phyloP scores from a whole-genome alignment of 2,113 vertebrate genomes.

The Petroica traversi region DNA sequence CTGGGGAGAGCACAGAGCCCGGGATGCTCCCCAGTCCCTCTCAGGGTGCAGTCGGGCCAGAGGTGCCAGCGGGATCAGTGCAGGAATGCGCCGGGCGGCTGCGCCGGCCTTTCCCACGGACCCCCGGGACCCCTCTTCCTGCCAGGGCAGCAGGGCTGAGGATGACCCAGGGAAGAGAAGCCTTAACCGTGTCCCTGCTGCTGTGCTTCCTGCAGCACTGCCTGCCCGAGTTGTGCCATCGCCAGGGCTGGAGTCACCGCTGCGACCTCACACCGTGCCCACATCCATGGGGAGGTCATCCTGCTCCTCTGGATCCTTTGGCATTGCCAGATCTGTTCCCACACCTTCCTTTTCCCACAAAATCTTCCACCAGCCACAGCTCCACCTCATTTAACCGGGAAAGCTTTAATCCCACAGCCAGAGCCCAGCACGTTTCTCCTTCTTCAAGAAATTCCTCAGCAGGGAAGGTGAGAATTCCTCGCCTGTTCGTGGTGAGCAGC shows the following conservation, averaged over 20 bases:
- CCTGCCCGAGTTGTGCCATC: background rate
- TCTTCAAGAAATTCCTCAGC: background rate
- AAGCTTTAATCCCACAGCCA: background rate
- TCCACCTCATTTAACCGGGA: background rate
- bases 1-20: fast-evolving
- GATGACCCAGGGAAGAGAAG: background rate
- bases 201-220: background rate
- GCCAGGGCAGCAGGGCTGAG: background rate
- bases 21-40: fast-evolving
- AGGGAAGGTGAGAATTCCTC: background rate
- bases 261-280: fast-evolving
- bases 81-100: conserved; percentile 25
- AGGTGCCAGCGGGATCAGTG: background rate
- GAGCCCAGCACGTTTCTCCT: background rate
- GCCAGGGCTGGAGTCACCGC: fast-evolving
- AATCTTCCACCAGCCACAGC: background rate
- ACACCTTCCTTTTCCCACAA: background rate
- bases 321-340: background rate
- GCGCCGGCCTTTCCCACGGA: conserved; percentile 59
- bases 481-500: background rate
- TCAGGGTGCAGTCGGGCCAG: fast-evolving
- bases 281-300: background rate
- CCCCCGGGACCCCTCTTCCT: conserved; percentile 60
- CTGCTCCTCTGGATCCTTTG: background rate
- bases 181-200: background rate